phyloP scores from a whole-genome alignment of 1,140 invertebrate species.

The Halotydeus destructor region DNA sequence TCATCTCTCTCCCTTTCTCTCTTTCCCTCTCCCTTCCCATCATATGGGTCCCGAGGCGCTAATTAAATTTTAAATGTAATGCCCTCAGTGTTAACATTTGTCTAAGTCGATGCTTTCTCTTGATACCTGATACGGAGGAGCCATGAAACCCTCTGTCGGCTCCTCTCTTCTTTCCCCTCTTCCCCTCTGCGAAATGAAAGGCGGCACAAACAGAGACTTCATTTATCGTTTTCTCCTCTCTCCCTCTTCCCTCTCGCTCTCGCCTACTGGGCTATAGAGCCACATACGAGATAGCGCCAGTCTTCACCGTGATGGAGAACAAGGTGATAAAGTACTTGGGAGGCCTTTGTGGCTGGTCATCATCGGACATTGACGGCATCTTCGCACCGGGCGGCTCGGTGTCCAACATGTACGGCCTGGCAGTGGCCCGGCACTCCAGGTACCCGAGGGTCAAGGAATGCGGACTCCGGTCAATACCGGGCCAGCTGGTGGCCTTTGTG shows the following conservation, averaged over 20 bases:
- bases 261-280: too few species aligned
- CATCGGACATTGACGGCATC: slow-evolving; percentile 60
- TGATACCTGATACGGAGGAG: too few species aligned
- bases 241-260: too few species aligned
- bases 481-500: slow-evolving; percentile 83
- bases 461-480: slow-evolving; percentile 56
- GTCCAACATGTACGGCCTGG: slow-evolving; percentile 87
- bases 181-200: too few species aligned
- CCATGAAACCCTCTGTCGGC: too few species aligned
- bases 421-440: slow-evolving; percentile 77
- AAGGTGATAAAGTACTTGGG: slow-evolving; percentile 79
- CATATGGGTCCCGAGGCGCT: too few species aligned
- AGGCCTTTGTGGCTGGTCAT: slow-evolving; percentile 55
- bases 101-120: too few species aligned
- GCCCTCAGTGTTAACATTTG: too few species aligned
- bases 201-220: not conserved
- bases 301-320: slow-evolving; percentile 95
- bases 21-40: too few species aligned
- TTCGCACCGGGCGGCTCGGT: slow-evolving; percentile 89
- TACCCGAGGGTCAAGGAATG: slow-evolving; percentile 83
- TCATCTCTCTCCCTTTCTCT: too few species aligned
- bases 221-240: not conserved
- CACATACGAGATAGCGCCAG: slow-evolving; percentile 95
- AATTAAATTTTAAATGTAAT: too few species aligned
- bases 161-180: too few species aligned